Conservation (phyloP, 2,797 vertebrate species). For the Toxotes lorentzi region DNA sequence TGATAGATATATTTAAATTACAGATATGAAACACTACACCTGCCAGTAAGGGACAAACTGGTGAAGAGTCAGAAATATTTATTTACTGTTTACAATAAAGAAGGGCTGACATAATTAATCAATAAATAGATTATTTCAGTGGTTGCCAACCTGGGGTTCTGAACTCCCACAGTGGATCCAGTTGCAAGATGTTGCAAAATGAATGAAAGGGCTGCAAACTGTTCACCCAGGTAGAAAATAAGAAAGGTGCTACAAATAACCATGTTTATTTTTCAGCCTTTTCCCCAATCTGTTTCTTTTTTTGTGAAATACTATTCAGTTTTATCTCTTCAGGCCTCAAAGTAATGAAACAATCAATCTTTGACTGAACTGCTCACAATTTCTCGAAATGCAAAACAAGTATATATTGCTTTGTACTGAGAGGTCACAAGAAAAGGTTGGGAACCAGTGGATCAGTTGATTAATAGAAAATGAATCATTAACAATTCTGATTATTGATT, state of each 20-base stretch:
- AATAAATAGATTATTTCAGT: neutral
- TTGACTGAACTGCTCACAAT: neutral
- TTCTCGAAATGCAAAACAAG: neutral
- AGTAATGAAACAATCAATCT: neutral
- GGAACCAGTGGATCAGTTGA: neutral
- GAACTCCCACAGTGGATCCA: neutral
- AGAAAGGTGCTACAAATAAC: neutral
- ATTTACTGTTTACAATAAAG: neutral
- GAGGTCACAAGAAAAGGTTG: neutral
- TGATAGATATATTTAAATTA: neutral
- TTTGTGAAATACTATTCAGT: neutral
- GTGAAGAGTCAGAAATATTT: neutral
- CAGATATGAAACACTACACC: neutral
- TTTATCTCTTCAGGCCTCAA: neutral
- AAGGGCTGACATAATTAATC: neutral
- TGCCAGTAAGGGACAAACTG: constrained; percentile 6
- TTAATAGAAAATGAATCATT: neutral
- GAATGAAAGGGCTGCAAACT: neutral
- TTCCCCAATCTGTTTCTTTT: neutral
- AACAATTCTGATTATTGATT: neutral
- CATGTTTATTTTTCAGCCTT: neutral
- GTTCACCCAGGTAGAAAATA: neutral
- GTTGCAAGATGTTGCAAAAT: neutral
- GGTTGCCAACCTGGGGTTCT: neutral
- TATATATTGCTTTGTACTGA: neutral